phyloP scores from a whole-genome alignment of 2,888 invertebrate genomes.

The Cantharis rustica region DNA sequence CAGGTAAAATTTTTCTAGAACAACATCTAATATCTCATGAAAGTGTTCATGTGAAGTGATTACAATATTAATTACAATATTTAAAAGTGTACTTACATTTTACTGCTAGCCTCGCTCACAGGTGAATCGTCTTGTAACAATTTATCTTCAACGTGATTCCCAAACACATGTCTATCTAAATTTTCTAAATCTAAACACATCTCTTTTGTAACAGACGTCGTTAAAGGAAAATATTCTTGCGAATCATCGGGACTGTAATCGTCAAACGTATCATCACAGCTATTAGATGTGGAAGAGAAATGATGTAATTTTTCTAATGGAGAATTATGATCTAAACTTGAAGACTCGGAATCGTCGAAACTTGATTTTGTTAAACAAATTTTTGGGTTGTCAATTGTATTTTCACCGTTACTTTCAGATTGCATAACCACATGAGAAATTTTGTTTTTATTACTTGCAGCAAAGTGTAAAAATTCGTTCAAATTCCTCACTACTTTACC shows the following conservation, averaged over 20 bases:
- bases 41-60: neutral
- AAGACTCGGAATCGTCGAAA: constrained; percentile 59
- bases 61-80: neutral
- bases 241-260: constrained; percentile 79
- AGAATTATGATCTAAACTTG: constrained; percentile 44
- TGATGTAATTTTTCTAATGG: constrained; percentile 18
- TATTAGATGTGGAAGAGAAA: constrained; percentile 40
- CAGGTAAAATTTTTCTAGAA: neutral
- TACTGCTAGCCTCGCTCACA: constrained; percentile 35
- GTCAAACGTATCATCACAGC: constrained; percentile 56
- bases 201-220: constrained; percentile 84
- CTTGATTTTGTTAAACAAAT: constrained; percentile 59
- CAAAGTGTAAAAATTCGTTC: constrained; percentile 82
- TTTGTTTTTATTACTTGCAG: constrained; percentile 68
- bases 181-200: constrained; percentile 81
- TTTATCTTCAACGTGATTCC: constrained; percentile 56
- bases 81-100: constrained; percentile 21
- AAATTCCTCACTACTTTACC: constrained; percentile 72
- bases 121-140: constrained; percentile 36
- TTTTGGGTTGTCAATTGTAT: constrained; percentile 50
- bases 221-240: constrained; percentile 85
- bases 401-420: constrained; percentile 26
- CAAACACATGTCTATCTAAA: constrained; percentile 83
- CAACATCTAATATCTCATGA: neutral
- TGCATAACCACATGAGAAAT: constrained; percentile 51